Conservation (phyloP, 2,797 vertebrate species). For the Alca torda region DNA sequence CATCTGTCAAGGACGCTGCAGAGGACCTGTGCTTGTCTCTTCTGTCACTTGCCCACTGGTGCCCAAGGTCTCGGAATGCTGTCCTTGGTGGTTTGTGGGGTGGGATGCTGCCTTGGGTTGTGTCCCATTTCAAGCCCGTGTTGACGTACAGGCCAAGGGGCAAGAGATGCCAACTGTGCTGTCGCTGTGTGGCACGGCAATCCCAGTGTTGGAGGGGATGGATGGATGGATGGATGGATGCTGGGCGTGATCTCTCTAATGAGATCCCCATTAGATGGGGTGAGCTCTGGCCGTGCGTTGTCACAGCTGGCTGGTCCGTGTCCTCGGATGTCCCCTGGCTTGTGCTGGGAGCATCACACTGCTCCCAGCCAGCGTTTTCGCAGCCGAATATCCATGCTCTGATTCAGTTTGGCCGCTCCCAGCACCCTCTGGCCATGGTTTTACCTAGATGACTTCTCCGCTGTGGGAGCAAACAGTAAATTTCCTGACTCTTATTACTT, state of each 20-base stretch:
- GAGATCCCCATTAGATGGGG: background rate
- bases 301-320: background rate
- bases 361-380: background rate
- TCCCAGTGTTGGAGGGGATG: background rate
- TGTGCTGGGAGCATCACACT: background rate
- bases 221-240: background rate
- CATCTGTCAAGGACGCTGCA: background rate
- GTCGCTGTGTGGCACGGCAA: background rate
- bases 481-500: background rate
- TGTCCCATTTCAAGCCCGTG: accelerated
- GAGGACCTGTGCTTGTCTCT: background rate
- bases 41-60: background rate
- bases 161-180: accelerated
- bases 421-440: background rate
- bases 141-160: background rate
- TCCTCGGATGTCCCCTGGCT: background rate
- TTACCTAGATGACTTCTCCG: background rate
- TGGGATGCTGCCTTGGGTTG: background rate
- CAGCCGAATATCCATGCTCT: background rate
- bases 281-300: background rate
- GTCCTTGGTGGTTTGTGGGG: background rate
- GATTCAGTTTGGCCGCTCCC: background rate
- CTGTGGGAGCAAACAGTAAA: background rate
- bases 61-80: background rate
- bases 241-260: background rate